Evolutionary conservation across 2,888 invertebrate genomes (phyloP).

Genomic region (Acrocyrtus sp.): DNA sequence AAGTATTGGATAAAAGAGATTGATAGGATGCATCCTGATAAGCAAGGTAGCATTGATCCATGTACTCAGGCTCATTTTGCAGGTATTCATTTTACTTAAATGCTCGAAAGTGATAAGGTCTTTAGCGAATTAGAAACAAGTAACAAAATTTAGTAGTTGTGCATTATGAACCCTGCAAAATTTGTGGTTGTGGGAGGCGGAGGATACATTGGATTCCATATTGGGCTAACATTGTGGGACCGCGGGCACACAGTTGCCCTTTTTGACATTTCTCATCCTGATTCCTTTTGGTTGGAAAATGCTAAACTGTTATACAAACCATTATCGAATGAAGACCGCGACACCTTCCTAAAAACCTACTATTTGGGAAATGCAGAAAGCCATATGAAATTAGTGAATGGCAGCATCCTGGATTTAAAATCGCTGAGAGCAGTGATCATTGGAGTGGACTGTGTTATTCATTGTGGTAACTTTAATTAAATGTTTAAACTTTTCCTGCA

Average conservation of each 20-base stretch:
- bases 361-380: slow-evolving; percentile 7
- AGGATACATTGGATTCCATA: slow-evolving; percentile 66
- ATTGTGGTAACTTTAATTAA: slow-evolving; percentile 64
- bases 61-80: too few species aligned
- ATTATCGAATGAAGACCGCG: too few species aligned
- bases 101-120: too few species aligned
- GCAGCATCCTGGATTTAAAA: slow-evolving; percentile 65
- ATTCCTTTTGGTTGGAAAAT: slow-evolving; percentile 53
- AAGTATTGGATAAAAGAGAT: too few species aligned
- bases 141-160: too few species aligned
- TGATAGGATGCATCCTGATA: too few species aligned
- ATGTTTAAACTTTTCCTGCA: slow-evolving; percentile 1
- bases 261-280: slow-evolving; percentile 65
- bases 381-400: slow-evolving; percentile 63
- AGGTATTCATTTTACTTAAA: too few species aligned
- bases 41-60: too few species aligned
- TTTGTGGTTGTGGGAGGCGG: slow-evolving; percentile 68
- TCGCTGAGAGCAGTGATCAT: slow-evolving; percentile 64
- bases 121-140: too few species aligned
- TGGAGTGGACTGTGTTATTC: slow-evolving; percentile 67
- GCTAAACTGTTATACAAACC: neutral
- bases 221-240: slow-evolving; percentile 65
- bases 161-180: too few species aligned
- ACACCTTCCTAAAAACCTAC: too few species aligned
- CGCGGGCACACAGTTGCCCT: slow-evolving; percentile 65